Evolutionary conservation across 2,797 vertebrate genomes (phyloP), one percentile per base, ranked within the genome.

Genomic region (Siniperca undulata): DNA sequence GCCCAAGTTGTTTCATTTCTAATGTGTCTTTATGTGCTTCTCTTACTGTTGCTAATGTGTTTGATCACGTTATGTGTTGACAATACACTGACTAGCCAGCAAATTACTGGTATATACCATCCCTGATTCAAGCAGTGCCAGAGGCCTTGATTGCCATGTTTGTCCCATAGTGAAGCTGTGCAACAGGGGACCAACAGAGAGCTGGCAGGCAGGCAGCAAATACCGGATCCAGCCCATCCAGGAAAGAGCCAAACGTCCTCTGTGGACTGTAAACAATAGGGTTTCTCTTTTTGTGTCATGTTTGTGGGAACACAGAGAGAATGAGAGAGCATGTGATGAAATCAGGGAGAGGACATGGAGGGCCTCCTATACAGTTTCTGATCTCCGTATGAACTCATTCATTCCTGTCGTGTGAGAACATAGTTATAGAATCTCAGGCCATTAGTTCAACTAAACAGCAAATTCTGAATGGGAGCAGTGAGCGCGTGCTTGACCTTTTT

Each of bases 171-270:
- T 30, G 30, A 30, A 30, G 30, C 30, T 30, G 30, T 30, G 30
- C 30, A 30, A 3, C 30, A 30, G 30, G 30, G 70, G 88, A 84
- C 89, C 79, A 22, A 73, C 44, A 20, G 38, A 77, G 77, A 82
- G 80, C 84, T 81, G 90, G 84, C 86, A 84, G 71, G 20, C 86
- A 86, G 58, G 81, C 79, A 64, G 88, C 76, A 5, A 90, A 92
- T 85, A 93, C 92, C 87, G 92, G 93, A 93, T 93, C 86, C 86
- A 82, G 86, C 71, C 87, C 92, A 88, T 94, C 93, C 92, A 93
- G 91, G 93, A 94, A 93, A 91, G 84, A 93, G 89, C 90, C 89
- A 82, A 90, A 85, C 80, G 84, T 92, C 91, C 89, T 91, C 90
- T 77, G 70, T 76, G 80, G 83, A 89, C 86, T 85, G 73, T 92